Conservation (phyloP, 2,888 invertebrate genomes). For the Apocheima hispidaria region DNA sequence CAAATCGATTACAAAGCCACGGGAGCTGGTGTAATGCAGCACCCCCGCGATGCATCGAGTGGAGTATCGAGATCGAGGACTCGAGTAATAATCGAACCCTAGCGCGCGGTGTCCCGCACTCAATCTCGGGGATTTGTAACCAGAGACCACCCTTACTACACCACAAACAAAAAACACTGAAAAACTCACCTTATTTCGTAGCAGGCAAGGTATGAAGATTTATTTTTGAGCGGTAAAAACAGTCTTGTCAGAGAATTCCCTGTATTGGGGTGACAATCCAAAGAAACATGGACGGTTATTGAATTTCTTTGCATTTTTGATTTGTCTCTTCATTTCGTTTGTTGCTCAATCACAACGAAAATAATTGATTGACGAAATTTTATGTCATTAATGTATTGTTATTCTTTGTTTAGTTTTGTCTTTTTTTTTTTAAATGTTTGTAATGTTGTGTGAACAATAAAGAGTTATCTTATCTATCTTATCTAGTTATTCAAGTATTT, state of each 20-base stretch:
- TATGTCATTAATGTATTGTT: conserved; percentile 26
- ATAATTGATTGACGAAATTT: conserved; percentile 42
- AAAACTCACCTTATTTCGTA: conserved; percentile 54
- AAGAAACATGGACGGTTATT: conserved; percentile 79
- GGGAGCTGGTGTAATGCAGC: conserved; percentile 69
- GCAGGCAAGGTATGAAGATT: conserved; percentile 38
- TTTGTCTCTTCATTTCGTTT: conserved; percentile 72
- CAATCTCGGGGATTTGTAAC: conserved; percentile 79
- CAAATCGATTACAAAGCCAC: conserved; percentile 62
- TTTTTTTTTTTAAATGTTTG: too few relatives aligned
- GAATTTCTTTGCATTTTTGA: conserved; percentile 82
- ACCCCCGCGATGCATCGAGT: conserved; percentile 77
- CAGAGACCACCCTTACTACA: conserved; percentile 49
- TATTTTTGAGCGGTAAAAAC: conserved; percentile 19
- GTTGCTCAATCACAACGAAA: conserved; percentile 61
- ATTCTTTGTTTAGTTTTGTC: conserved; percentile 16
- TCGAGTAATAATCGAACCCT: conserved; percentile 80
- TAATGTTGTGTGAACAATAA: too few relatives aligned
- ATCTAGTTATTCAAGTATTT: too few relatives aligned
- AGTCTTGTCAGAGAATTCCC: conserved; percentile 55
- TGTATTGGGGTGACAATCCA: conserved; percentile 78
- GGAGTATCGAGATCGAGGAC: conserved; percentile 75
- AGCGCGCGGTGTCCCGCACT: conserved; percentile 72
- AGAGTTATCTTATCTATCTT: too few relatives aligned
- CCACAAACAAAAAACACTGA: conserved; percentile 33